Evolutionary conservation across 2,113 vertebrate species (phyloP).

Genomic region (Todiramphus chloris): DNA sequence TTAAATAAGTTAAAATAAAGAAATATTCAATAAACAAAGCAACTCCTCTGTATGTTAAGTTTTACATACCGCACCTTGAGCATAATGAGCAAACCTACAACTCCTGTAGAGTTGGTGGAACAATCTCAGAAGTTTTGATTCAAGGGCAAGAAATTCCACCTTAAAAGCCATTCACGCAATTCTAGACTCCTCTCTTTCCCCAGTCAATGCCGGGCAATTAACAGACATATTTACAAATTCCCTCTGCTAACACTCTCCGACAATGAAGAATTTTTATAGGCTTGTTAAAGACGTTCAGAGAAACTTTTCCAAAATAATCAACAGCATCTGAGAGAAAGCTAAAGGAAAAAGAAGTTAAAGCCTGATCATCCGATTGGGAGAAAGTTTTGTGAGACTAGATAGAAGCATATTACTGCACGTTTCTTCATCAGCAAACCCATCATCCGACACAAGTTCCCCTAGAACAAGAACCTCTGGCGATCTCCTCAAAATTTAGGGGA

Average conservation of each 20-base stretch:
- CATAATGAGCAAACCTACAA: conserved; percentile 36
- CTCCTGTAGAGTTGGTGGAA: conserved; percentile 53
- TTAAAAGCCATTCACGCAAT: conserved; percentile 27
- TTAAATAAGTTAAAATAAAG: not conserved
- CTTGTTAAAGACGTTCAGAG: conserved; percentile 27
- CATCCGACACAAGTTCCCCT: conserved; percentile 44
- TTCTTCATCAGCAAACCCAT: conserved; percentile 19
- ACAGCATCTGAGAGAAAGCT: conserved; percentile 54
- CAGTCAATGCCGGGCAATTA: conserved; percentile 19
- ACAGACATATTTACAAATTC: conserved; percentile 21
- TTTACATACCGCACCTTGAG: conserved; percentile 47
- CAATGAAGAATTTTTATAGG: not conserved
- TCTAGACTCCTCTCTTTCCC: conserved; percentile 28
- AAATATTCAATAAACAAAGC: conserved; percentile 8
- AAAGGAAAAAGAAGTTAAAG: conserved; percentile 68
- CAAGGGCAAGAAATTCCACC: conserved; percentile 44
- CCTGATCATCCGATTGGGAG: conserved; percentile 50
- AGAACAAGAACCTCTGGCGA: conserved; percentile 47
- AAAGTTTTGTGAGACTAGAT: conserved; percentile 68
- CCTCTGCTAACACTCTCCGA: conserved; percentile 19
- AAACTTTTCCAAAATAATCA: conserved; percentile 69
- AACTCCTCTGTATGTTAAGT: conserved; percentile 11
- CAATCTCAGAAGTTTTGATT: conserved; percentile 61
- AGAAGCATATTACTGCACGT: not conserved
- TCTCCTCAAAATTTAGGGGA: conserved; percentile 38